Base-by-base conservation (phyloP, 2,113 vertebrate species). In the Tetraodon nigroviridis region DNA sequence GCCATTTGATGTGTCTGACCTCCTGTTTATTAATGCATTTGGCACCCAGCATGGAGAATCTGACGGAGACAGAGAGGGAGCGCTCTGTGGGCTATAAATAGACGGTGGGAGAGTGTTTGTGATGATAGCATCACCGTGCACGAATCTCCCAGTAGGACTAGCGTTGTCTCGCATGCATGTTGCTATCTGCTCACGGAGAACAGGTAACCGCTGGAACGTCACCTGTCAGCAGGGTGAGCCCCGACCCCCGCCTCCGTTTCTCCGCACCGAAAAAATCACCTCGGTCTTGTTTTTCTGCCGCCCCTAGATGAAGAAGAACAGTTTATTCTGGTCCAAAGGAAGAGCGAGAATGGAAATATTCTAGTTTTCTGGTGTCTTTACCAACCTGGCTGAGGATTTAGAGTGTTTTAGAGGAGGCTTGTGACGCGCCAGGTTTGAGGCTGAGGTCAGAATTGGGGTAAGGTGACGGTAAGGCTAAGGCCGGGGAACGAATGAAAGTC, bases 21-120 rank as follows among this genome's bases (percentile, higher is more conserved):
- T 71, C 57, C 52, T 72, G 72, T 65, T 46, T 46, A 13, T 46
- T 56, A 62, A 72, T 81, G 65, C 73, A 53, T 51, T 64, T 82
- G 75, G 75, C 72, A 62, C 73, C 62, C 62, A 63, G 32, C 18
- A 20, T 78, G 75, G 77, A 82, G 68, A 82, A 71, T 84, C 67
- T 80, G 80, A 80, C 63, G n/a, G 69, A 56, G 57, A 41, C 37
- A 21, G 62, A 14, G 71, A 55, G 62, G 7, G 73, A 32, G 64
- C 57, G 71, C 72, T 70, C 49, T 80, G 73, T 68, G 80, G 71
- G 75, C 83, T 84, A 83, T 72, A 84, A 86, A 86, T 83, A 86
- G 81, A 78, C 44, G 65, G 69, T 58, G 67, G 73, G 65, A 77
- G 77, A 83, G 73, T 72, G 68, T 75, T 61, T 78, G 80, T 70